Evolutionary conservation across 1,140 invertebrate species (phyloP).

Genomic region (Lycorma delicatula): DNA sequence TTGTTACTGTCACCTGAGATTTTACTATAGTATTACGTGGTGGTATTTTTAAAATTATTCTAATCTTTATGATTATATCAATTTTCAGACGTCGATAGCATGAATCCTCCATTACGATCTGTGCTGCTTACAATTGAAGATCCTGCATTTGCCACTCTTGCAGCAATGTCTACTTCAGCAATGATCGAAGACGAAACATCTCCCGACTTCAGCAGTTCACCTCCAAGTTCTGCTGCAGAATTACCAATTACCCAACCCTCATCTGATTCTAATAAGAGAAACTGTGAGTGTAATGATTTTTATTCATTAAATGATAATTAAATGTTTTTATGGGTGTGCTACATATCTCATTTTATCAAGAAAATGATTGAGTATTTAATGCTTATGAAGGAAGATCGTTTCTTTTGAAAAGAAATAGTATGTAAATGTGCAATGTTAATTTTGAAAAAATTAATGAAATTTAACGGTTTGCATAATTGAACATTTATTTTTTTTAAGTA

Average conservation of each 20-base stretch:
- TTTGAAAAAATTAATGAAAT: too few species aligned
- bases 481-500: too few species aligned
- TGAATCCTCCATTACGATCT: constrained; percentile 24
- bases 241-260: constrained; percentile 36
- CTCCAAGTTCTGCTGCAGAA: constrained; percentile 51
- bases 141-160: constrained; percentile 64
- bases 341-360: too few species aligned
- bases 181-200: constrained; percentile 57
- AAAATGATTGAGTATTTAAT: too few species aligned
- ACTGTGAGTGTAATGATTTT: not conserved
- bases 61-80: too few species aligned
- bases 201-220: constrained; percentile 48
- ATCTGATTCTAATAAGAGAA: not conserved
- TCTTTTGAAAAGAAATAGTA: too few species aligned
- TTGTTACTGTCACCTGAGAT: too few species aligned
- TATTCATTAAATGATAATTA: not conserved
- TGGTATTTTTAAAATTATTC: too few species aligned
- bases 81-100: constrained; percentile 1
- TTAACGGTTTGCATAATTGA: too few species aligned
- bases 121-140: constrained; percentile 55
- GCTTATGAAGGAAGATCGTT: too few species aligned
- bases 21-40: too few species aligned
- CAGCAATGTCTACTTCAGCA: constrained; percentile 54
- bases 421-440: too few species aligned
- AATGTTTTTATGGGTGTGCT: not conserved